Conservation (phyloP, 1,140 invertebrate species). For the Lordiphosa mommai region DNA sequence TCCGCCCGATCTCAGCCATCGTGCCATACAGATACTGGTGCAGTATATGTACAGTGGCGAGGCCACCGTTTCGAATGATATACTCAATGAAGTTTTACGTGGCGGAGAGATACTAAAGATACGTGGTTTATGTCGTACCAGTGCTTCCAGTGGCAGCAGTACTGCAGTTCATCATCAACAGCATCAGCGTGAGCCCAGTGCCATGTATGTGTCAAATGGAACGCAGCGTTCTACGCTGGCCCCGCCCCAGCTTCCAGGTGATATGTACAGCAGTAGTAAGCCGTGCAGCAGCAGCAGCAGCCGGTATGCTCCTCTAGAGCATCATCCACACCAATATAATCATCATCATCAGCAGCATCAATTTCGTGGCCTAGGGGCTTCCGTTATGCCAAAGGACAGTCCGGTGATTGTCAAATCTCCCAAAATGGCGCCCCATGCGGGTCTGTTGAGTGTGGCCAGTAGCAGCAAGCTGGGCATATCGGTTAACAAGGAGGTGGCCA, state of each 20-base stretch:
- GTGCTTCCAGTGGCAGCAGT: constrained; percentile 78
- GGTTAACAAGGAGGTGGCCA: constrained; percentile 77
- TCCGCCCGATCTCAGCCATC: constrained; percentile 88
- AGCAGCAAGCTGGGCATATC: constrained; percentile 66
- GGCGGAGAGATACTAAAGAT: constrained; percentile 90
- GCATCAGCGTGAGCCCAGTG: constrained; percentile 56
- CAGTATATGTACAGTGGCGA: constrained; percentile 93
- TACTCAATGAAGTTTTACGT: constrained; percentile 87
- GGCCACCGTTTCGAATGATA: constrained; percentile 91
- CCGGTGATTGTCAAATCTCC: constrained; percentile 79
- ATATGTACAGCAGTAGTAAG: constrained; percentile 50
- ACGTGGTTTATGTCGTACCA: constrained; percentile 85
- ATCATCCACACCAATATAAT: constrained; percentile 33
- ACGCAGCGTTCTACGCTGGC: constrained; percentile 34
- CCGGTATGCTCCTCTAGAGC: constrained; percentile 44
- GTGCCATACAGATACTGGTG: constrained; percentile 89
- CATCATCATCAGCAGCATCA: constrained; percentile 35
- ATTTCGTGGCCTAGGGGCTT: constrained; percentile 70
- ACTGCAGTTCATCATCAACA: constrained; percentile 47
- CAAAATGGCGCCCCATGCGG: constrained; percentile 55
- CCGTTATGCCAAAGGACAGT: constrained; percentile 77
- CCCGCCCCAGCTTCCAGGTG: constrained; percentile 48
- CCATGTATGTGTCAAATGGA: constrained; percentile 60
- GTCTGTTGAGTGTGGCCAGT: constrained; percentile 55
- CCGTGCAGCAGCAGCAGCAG: constrained; percentile 24